Conservation (phyloP, 2,113 vertebrate species). For the Ariopsis seemanni region DNA sequence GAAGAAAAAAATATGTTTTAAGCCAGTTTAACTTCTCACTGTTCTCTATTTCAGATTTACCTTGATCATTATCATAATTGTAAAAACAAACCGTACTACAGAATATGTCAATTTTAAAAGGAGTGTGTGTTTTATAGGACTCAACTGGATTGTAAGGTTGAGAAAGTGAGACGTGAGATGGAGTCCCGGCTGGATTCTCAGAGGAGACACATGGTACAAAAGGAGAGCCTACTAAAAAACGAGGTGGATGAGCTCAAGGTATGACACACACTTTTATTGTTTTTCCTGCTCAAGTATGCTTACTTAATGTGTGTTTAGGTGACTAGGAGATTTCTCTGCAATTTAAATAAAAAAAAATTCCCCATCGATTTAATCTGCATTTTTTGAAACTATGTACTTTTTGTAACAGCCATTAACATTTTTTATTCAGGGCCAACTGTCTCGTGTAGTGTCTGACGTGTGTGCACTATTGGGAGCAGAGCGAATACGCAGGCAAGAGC, state of each 20-base stretch:
- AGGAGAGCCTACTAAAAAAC: constrained; percentile 82
- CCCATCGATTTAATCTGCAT: background rate
- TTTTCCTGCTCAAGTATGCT: background rate
- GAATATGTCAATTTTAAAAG: background rate
- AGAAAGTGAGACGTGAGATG: constrained; percentile 86
- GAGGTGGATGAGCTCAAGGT: constrained; percentile 90
- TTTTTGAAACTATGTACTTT: background rate
- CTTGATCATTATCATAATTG: background rate
- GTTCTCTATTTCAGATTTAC: background rate
- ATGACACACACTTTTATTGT: background rate
- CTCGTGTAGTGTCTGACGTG: constrained; percentile 81
- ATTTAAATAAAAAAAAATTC: background rate
- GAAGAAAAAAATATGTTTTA: background rate
- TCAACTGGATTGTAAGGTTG: constrained; percentile 85
- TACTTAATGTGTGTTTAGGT: background rate
- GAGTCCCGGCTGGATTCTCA: constrained; percentile 87
- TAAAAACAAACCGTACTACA: background rate
- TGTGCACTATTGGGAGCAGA: constrained; percentile 78
- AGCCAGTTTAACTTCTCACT: background rate
- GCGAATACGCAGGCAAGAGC: constrained; percentile 79
- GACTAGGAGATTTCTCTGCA: background rate
- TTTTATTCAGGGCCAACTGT: constrained; percentile 79
- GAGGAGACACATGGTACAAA: constrained; percentile 90
- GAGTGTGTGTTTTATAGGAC: constrained; percentile 67
- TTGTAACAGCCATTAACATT: constrained; percentile 1